These are phyloP conservation scores for Harpalus rubripes DNA, from an alignment of 2,888 invertebrate genomes.

Conservation along the genomic window DNA sequence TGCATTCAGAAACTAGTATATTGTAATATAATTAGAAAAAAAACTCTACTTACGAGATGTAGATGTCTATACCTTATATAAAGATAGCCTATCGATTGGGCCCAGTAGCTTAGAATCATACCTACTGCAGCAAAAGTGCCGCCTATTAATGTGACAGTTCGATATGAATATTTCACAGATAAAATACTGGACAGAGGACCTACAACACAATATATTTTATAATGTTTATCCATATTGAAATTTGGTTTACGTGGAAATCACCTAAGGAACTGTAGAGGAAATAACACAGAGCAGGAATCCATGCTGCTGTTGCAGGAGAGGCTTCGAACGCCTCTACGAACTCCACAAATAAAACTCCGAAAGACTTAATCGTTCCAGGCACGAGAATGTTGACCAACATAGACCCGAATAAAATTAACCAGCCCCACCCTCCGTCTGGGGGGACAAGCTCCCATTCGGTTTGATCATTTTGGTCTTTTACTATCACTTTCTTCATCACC, in stretches of 20 bases:
- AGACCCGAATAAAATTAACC: conserved; percentile 86
- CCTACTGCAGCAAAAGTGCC: conserved; percentile 90
- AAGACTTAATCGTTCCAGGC: conserved; percentile 92
- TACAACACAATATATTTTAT: conserved; percentile 74
- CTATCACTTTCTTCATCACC: conserved; percentile 70
- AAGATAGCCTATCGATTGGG: conserved; percentile 87
- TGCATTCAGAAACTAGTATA: not conserved
- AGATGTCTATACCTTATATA: conserved; percentile 84
- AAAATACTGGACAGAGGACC: conserved; percentile 92
- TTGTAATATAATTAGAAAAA: not conserved
- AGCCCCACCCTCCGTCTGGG: conserved; percentile 92
- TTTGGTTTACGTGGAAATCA: conserved; percentile 72
- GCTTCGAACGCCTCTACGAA: conserved; percentile 89
- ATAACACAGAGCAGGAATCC: conserved; percentile 93
- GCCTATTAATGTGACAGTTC: conserved; percentile 90
- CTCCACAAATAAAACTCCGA: conserved; percentile 91
- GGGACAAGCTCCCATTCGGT: conserved; percentile 87
- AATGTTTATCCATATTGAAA: not conserved
- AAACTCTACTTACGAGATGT: conserved; percentile 5
- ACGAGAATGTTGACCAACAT: conserved; percentile 91
- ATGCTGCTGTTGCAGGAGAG: conserved; percentile 86
- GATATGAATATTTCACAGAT: conserved; percentile 90
- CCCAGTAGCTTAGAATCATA: conserved; percentile 91
- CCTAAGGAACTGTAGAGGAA: conserved; percentile 93
- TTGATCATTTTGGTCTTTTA: conserved; percentile 76